Evolutionary conservation across 37 sponge, comb jelly and placozoan species (phyloP).

Genomic region (Oscarella lobularis): DNA sequence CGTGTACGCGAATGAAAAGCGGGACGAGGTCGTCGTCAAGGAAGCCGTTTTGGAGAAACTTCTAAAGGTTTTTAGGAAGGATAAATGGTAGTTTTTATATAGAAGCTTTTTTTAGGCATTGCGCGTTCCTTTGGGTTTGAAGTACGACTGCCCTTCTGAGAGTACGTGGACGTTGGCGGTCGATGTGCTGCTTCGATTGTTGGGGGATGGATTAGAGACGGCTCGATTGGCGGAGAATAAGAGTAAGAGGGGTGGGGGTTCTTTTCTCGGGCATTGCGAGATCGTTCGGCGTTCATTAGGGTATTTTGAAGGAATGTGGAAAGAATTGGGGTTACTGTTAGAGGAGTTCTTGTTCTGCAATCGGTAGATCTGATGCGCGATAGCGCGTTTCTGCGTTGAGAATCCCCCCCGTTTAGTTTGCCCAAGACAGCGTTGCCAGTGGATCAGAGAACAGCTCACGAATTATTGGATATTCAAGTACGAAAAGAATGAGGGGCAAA

Average conservation of each 20-base stretch:
- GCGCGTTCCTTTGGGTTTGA: conserved; percentile 32
- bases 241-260: too few relatives aligned
- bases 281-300: conserved; percentile 8
- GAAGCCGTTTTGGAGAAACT: conserved; percentile 11
- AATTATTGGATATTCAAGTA: conserved; percentile 40
- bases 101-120: conserved; percentile 23
- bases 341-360: conserved; percentile 66
- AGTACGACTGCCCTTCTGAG: conserved; percentile 26
- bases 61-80: conserved; percentile 25
- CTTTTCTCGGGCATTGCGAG: too few relatives aligned
- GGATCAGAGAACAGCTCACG: conserved; percentile 40
- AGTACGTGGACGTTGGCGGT: conserved; percentile 31
- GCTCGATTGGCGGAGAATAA: too few relatives aligned
- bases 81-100: too few relatives aligned
- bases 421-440: conserved; percentile 19
- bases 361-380: too few relatives aligned
- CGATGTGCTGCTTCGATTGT: conserved; percentile 17
- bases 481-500: background rate
- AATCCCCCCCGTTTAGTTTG: background rate
- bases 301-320: conserved; percentile 45
- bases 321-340: conserved; percentile 25
- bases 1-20: background rate
- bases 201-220: conserved; percentile 16
- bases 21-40: background rate
- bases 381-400: background rate